Evolutionary conservation across 2,113 vertebrate genomes (phyloP).

Genomic region (Scomber scombrus): DNA sequence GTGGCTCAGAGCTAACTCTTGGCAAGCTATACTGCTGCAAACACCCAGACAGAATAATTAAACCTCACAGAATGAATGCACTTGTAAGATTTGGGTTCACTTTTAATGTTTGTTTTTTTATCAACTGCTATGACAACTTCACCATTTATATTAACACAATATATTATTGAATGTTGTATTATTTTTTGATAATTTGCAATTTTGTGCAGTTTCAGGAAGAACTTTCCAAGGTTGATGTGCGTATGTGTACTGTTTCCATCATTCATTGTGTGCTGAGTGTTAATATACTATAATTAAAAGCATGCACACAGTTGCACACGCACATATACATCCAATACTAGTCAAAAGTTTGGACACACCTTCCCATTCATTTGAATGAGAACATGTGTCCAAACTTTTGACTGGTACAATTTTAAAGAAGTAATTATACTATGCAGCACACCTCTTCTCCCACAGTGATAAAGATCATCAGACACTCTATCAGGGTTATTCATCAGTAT

Average conservation of each 20-base stretch:
- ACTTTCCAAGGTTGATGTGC: slow-evolving; percentile 16
- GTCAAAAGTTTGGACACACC: too few relatives aligned
- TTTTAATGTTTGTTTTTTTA: slow-evolving; percentile 3
- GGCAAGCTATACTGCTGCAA: slow-evolving; percentile 51
- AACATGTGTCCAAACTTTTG: too few relatives aligned
- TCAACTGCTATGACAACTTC: background rate
- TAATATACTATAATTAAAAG: slow-evolving; percentile 9
- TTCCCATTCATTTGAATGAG: too few relatives aligned
- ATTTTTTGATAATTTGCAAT: background rate
- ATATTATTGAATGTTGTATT: background rate
- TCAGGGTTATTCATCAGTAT: slow-evolving; percentile 6
- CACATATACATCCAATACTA: background rate
- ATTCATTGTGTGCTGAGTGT: background rate
- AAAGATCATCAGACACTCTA: slow-evolving; percentile 1
- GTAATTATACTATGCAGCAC: background rate
- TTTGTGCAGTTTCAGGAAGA: slow-evolving; percentile 13
- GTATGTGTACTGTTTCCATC: background rate
- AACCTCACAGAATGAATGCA: slow-evolving; percentile 9
- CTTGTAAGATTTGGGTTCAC: slow-evolving; percentile 1
- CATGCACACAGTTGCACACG: background rate
- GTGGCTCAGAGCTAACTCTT: slow-evolving; percentile 39
- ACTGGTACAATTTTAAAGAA: slow-evolving; percentile 2
- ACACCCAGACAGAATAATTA: slow-evolving; percentile 31
- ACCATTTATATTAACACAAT: background rate
- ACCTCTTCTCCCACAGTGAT: background rate